Base-by-base conservation (phyloP, 1,140 invertebrate species). In the Drosophila fuyamai region DNA sequence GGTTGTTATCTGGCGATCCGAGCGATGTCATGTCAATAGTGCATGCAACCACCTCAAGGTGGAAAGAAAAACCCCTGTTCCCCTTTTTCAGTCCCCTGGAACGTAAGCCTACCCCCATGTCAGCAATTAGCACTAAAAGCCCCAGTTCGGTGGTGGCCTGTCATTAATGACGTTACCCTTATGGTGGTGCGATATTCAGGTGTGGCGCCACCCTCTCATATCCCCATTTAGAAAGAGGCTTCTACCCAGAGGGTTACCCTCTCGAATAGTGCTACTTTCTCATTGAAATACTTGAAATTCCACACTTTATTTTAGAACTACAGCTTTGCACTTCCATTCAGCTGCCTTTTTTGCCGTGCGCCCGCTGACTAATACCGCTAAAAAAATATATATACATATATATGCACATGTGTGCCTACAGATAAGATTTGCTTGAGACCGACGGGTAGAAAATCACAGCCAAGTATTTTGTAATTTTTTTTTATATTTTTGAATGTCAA, bases 1-100 rank as follows among this genome's bases (percentile, higher is more conserved):
- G 40, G 61, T 85, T 88, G 83, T 88, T 89, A 89, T 89, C 84
- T 89, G 50, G 41, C 48, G 66, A 83, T 73, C 67, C 62, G 41
- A 57, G 70, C 71, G 75, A 58, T 73, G 82, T 70, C 82, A 76
- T 79, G 79, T 73, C 83, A 76, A 73, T 80, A 54, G 81, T 77
- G 83, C 83, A 89, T 83, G 82, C 83, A 73, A 83, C 46, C 41
- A 18, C 23, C 32, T 18, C 27, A 48, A 13, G 43, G 43, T 18
- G 38, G 29, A 35, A 16, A 10, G 29, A 35, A 16, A 10, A 29
- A 5, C 32, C 65, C 35, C 61, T 32, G 12, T 18, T 3, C 43
- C 18, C 14, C 18, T 14, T 9, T 32, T 32, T n/a, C 3, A 8
- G 23, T 18, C 18, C 16, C 27, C 18, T 35, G 50, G 43, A 43